Evolutionary conservation across 2,888 invertebrate species (phyloP).

Genomic region (Pristionchus mayeri): DNA sequence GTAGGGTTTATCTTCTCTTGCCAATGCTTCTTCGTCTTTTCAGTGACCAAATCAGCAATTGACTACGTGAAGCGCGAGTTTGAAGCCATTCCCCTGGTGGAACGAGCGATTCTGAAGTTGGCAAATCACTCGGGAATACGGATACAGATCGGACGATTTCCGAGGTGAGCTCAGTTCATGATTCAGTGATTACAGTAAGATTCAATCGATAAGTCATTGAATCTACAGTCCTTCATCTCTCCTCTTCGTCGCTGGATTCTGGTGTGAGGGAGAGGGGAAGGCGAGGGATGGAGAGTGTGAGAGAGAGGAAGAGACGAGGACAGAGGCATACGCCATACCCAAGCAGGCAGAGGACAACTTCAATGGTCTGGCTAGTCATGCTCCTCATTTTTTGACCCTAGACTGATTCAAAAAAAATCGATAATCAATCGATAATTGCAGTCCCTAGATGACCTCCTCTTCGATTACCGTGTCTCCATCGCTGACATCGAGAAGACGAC

Average conservation of each 20-base stretch:
- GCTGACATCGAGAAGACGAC: conserved; percentile 3
- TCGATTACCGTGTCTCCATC: neutral
- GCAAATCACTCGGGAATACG: neutral
- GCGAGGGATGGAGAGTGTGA: neutral
- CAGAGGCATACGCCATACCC: neutral
- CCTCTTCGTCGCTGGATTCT: neutral
- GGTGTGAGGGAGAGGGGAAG: neutral
- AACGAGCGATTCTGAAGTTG: neutral
- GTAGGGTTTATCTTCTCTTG: neutral
- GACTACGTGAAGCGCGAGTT: neutral
- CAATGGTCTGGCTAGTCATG: neutral
- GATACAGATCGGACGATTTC: conserved; percentile 5
- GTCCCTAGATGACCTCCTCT: neutral
- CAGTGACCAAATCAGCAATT: neutral
- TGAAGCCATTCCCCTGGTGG: neutral
- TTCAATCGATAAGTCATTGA: too few relatives aligned
- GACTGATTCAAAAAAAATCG: neutral
- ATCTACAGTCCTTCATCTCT: neutral
- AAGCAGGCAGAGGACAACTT: neutral
- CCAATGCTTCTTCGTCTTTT: neutral
- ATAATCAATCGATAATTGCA: neutral
- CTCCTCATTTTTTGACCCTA: neutral
- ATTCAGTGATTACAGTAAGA: neutral
- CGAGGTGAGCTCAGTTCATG: neutral
- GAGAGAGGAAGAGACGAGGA: neutral